Evolutionary conservation across 2,113 vertebrate genomes (phyloP).

Genomic region (Labeo rohita): DNA sequence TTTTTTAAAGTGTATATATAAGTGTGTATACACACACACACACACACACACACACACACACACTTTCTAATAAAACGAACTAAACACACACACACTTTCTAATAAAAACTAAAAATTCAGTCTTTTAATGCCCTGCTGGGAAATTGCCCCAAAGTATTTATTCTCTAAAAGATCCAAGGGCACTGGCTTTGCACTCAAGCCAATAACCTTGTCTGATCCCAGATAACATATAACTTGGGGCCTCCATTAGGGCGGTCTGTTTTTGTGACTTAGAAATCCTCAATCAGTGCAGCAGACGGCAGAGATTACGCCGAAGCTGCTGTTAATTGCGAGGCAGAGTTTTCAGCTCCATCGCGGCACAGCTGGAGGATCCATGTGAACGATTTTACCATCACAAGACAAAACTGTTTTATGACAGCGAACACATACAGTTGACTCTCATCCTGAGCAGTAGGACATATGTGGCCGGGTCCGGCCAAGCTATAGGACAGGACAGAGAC

Average conservation of each 20-base stretch:
- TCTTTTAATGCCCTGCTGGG: not conserved
- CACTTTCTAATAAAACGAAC: no score
- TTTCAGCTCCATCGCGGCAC: not conserved
- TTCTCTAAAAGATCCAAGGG: not conserved
- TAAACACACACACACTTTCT: no score
- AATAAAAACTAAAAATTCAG: not conserved
- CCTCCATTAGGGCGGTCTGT: slow-evolving; percentile 34
- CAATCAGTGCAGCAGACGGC: slow-evolving; percentile 55
- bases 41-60: no score
- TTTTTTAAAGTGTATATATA: no score
- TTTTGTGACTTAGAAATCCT: slow-evolving; percentile 60
- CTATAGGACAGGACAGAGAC: not conserved
- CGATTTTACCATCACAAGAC: not conserved
- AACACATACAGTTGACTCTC: slow-evolving; percentile 21
- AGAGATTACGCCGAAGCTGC: slow-evolving; percentile 29
- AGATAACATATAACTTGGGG: slow-evolving; percentile 21
- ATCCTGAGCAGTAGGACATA: slow-evolving; percentile 16
- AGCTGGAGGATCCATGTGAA: not conserved
- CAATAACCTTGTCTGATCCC: slow-evolving; percentile 13
- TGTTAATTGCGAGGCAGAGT: slow-evolving; percentile 2
- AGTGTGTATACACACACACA: no score
- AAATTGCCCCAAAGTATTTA: not conserved
- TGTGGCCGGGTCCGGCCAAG: not conserved
- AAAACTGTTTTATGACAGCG: not conserved
- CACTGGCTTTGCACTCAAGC: slow-evolving; percentile 10